Conservation (phyloP, 2,113 vertebrate species). For the Labeo rohita region DNA sequence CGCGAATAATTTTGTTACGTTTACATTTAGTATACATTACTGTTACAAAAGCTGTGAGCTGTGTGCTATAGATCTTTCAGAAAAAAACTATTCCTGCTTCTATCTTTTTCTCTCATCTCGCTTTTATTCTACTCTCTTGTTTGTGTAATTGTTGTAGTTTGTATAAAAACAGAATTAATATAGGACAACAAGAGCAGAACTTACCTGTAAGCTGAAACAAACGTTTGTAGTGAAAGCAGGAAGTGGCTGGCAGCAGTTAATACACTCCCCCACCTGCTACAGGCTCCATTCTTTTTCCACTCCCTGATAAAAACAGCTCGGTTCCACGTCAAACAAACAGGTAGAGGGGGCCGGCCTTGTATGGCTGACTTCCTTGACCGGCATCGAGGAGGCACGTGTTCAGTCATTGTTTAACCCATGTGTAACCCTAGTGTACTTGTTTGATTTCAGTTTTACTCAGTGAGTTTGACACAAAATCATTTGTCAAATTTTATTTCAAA, state of each 20-base stretch:
- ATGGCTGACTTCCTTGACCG: constrained; percentile 63
- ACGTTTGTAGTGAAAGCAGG: constrained; percentile 44
- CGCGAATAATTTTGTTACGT: not conserved
- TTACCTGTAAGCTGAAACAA: constrained; percentile 21
- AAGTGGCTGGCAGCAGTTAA: constrained; percentile 39
- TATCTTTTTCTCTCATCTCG: not conserved
- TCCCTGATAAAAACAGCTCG: constrained; percentile 54
- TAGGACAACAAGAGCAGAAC: not conserved
- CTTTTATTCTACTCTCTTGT: not conserved
- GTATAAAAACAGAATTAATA: not conserved
- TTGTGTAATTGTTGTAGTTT: not conserved
- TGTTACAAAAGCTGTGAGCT: not conserved
- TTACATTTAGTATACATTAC: not conserved
- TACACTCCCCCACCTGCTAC: constrained; percentile 36
- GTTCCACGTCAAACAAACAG: constrained; percentile 55
- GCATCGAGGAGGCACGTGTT: constrained; percentile 62
- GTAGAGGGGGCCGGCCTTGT: constrained; percentile 64
- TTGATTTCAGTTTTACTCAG: not conserved
- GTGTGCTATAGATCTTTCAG: not conserved
- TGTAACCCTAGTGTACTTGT: not conserved
- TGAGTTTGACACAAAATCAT: not conserved
- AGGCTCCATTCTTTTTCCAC: constrained; percentile 46
- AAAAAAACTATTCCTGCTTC: not conserved
- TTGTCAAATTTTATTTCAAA: constrained; percentile 15
- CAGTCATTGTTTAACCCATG: constrained; percentile 32